Conservation (phyloP, 2,797 vertebrate genomes). For the Botia almorhae region DNA sequence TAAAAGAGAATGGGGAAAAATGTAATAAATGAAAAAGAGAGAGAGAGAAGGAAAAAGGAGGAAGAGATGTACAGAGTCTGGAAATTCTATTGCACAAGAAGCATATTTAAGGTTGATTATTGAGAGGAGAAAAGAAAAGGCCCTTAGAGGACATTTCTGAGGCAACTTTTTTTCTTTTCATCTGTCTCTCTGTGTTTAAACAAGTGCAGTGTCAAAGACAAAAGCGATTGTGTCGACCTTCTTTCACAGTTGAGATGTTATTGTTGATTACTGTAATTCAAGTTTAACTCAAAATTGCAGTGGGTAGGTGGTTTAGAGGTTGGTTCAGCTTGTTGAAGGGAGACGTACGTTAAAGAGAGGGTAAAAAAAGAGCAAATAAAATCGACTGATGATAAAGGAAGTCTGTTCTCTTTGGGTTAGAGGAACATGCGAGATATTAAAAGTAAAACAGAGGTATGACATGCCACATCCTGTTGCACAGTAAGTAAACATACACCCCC, state of each 20-base stretch:
- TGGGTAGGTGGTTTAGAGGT: slow-evolving; percentile 72
- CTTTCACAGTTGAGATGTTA: slow-evolving; percentile 87
- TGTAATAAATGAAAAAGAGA: slow-evolving; percentile 55
- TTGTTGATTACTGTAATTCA: slow-evolving; percentile 87
- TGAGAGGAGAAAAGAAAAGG: slow-evolving; percentile 65
- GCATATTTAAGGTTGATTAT: slow-evolving; percentile 73
- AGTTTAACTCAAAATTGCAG: slow-evolving; percentile 82
- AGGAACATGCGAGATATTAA: slow-evolving; percentile 70
- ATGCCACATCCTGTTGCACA: slow-evolving; percentile 78
- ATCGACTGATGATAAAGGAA: slow-evolving; percentile 60
- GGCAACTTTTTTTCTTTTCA: slow-evolving; percentile 57
- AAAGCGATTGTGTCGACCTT: slow-evolving; percentile 79
- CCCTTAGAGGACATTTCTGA: slow-evolving; percentile 75
- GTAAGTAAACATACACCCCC: slow-evolving; percentile 59
- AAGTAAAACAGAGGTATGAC: slow-evolving; percentile 72
- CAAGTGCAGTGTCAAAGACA: slow-evolving; percentile 89
- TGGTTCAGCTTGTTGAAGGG: slow-evolving; percentile 58
- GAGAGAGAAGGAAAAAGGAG: slow-evolving; percentile 63
- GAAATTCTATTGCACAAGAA: slow-evolving; percentile 64
- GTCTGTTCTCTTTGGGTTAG: slow-evolving; percentile 58
- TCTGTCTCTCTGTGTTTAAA: slow-evolving; percentile 74
- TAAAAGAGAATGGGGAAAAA: slow-evolving; percentile 76
- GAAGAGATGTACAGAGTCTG: slow-evolving; percentile 56
- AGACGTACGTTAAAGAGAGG: slow-evolving; percentile 55
- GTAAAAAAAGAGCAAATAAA: slow-evolving; percentile 40